A percentile compares a stretch with the other conserved stretches of the same genome.
Conservation (phyloP, 2,888 invertebrate genomes). For the Nudaria mundana region DNA sequence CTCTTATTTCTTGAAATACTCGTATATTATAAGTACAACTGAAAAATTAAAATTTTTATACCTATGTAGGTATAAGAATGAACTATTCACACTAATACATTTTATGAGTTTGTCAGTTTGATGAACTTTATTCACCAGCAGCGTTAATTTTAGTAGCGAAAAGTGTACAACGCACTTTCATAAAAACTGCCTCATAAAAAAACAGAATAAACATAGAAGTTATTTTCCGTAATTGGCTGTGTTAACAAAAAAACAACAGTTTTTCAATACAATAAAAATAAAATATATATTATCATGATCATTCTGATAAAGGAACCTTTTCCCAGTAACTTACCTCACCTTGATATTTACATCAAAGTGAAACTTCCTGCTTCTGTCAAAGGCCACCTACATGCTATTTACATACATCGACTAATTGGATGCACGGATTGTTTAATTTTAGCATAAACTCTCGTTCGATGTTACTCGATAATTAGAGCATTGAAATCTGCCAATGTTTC, state of each 20-base stretch:
- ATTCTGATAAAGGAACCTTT: slow-evolving; percentile 43
- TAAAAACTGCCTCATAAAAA: background rate
- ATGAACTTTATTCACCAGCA: slow-evolving; percentile 1
- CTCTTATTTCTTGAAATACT: background rate
- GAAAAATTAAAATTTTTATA: no score
- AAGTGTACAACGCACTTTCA: background rate
- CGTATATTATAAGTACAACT: no score
- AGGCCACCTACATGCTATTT: slow-evolving; percentile 51
- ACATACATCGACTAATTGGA: slow-evolving; percentile 25
- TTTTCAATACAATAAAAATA: background rate
- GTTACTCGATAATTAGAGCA: slow-evolving; percentile 54
- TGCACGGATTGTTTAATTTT: no score
- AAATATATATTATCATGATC: slow-evolving; percentile 13
- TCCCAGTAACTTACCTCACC: slow-evolving; percentile 54
- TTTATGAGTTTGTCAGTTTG: background rate
- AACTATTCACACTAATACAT: no score
- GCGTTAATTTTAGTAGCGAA: background rate
- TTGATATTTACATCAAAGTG: slow-evolving; percentile 67
- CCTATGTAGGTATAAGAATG: no score
- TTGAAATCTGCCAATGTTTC: slow-evolving; percentile 56
- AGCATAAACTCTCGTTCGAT: no score
- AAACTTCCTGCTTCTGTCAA: slow-evolving; percentile 66
- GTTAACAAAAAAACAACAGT: no score
- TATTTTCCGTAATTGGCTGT: background rate
- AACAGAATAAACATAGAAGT: background rate